A percentile compares a stretch with the other conserved stretches of the same genome.
Evolutionary conservation across 2,888 invertebrate species (phyloP).

Genomic region (Caenorhabditis sp.): DNA sequence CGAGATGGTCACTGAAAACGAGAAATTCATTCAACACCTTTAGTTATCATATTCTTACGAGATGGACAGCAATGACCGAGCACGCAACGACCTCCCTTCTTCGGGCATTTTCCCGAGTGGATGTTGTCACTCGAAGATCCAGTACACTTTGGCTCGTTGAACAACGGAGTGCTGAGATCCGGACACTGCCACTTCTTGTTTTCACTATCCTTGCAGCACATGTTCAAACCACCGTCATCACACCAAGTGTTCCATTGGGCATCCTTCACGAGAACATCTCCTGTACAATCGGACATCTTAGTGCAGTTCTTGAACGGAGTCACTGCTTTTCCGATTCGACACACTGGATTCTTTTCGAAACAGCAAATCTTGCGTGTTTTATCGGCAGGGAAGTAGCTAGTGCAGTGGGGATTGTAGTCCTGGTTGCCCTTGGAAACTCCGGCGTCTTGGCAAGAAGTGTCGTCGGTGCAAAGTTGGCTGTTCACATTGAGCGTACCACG

Average conservation of each 20-base stretch:
- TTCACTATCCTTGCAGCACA: slow-evolving; percentile 30
- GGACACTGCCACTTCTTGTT: slow-evolving; percentile 30
- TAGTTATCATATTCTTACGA: slow-evolving; percentile 15
- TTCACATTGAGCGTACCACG: slow-evolving; percentile 10
- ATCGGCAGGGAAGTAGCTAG: background rate
- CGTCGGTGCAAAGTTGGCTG: background rate
- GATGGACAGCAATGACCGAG: slow-evolving; percentile 52
- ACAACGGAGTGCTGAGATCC: slow-evolving; percentile 51
- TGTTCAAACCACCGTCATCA: slow-evolving; percentile 14
- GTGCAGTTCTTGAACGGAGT: slow-evolving; percentile 29
- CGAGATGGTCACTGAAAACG: slow-evolving; percentile 19
- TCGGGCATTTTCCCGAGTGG: slow-evolving; percentile 40
- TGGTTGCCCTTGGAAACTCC: slow-evolving; percentile 5
- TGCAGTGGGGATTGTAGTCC: slow-evolving; percentile 27
- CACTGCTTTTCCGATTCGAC: slow-evolving; percentile 17
- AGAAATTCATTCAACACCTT: background rate
- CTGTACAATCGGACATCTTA: slow-evolving; percentile 10
- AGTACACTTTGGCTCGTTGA: slow-evolving; percentile 50
- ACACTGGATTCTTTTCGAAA: slow-evolving; percentile 22
- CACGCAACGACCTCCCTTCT: slow-evolving; percentile 32
- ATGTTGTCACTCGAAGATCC: background rate
- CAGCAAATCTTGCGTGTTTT: slow-evolving; percentile 35
- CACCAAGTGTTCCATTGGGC: slow-evolving; percentile 22
- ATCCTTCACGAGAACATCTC: slow-evolving; percentile 3
- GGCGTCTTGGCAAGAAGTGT: background rate